A percentile compares a stretch with the other conserved stretches of the same genome.
Evolutionary conservation across 1,140 invertebrate genomes (phyloP).

Genomic region (Euura lappo): DNA sequence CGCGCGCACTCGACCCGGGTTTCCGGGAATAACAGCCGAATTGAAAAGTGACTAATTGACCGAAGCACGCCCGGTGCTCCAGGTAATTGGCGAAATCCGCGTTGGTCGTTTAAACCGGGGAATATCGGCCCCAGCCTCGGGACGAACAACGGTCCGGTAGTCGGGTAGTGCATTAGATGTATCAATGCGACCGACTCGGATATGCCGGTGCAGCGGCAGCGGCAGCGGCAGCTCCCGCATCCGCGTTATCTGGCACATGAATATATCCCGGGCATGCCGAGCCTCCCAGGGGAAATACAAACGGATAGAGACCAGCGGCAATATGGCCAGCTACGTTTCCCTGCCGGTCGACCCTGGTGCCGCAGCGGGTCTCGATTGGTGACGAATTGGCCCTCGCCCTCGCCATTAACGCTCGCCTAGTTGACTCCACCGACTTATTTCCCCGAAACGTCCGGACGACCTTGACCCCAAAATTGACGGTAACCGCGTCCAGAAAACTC

Average conservation of each 20-base stretch:
- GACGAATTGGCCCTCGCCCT: no score
- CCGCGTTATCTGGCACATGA: not conserved
- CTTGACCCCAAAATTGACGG: no score
- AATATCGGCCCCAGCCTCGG: not conserved
- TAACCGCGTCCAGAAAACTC: no score
- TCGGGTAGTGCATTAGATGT: not conserved
- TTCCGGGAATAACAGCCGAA: no score
- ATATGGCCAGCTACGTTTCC: not conserved
- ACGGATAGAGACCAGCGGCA: not conserved
- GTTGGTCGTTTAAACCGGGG: not conserved
- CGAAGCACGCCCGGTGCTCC: not conserved
- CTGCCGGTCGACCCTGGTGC: not conserved
- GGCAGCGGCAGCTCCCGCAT: not conserved
- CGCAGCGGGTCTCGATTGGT: not conserved
- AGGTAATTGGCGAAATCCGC: not conserved
- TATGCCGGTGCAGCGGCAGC: not conserved
- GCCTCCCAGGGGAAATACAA: conserved; percentile 5
- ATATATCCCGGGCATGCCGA: not conserved
- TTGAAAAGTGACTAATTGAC: not conserved
- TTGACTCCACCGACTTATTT: no score
- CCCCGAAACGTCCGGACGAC: no score
- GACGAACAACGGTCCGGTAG: not conserved
- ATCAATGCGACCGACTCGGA: conserved; percentile 1
- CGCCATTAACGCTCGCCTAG: no score
- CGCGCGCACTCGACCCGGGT: no score